phyloP scores from a whole-genome alignment of 2,113 vertebrate genomes.

The Bolborhynchus lineola region DNA sequence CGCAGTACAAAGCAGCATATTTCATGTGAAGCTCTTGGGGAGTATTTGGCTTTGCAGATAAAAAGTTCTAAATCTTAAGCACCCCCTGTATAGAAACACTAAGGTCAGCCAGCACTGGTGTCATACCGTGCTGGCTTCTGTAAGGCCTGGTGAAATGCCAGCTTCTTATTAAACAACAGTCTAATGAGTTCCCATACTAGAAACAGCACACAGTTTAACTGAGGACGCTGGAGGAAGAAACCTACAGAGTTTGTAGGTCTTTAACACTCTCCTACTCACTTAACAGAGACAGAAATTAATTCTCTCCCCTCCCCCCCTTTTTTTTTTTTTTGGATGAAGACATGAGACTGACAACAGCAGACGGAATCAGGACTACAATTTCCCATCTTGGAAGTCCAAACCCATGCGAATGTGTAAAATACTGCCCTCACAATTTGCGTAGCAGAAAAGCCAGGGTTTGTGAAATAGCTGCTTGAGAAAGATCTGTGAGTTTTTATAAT shows the following conservation, averaged over 20 bases:
- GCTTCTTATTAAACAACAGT: neutral
- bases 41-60: neutral
- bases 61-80: neutral
- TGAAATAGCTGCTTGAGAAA: neutral
- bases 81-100: neutral
- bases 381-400: neutral
- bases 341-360: neutral
- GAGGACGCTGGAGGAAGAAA: neutral
- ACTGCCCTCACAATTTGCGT: neutral
- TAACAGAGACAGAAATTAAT: neutral
- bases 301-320: neutral
- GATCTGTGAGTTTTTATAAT: neutral
- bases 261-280: neutral
- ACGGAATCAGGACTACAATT: neutral
- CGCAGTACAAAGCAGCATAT: neutral
- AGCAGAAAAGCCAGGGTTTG: neutral
- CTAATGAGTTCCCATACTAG: neutral
- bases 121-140: neutral
- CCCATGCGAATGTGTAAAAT: neutral
- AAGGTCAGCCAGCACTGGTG: neutral
- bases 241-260: neutral
- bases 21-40: neutral
- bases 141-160: neutral
- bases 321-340: neutral
- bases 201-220: neutral